phyloP scores from a whole-genome alignment of 2,797 vertebrate genomes.

The Hypotaenidia philippensis region DNA sequence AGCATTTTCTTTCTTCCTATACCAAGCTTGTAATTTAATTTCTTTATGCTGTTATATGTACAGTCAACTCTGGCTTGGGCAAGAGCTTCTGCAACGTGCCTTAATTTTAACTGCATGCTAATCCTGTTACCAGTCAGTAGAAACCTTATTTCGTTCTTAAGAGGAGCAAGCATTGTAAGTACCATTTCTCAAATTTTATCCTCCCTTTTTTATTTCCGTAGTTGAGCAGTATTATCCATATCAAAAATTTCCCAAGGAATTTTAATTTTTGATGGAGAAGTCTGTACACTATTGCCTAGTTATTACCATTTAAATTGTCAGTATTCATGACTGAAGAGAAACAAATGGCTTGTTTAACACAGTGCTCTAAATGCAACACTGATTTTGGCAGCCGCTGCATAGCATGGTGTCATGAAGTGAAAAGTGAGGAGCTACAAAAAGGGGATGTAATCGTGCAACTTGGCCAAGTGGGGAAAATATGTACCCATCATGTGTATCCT shows the following conservation, averaged over 20 bases:
- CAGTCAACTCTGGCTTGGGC: slow-evolving; percentile 86
- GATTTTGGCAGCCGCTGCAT: slow-evolving; percentile 29
- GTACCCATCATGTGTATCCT: neutral
- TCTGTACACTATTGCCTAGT: slow-evolving; percentile 30
- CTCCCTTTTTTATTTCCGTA: slow-evolving; percentile 15
- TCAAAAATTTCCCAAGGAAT: slow-evolving; percentile 52
- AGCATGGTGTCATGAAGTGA: slow-evolving; percentile 44
- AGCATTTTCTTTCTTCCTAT: neutral
- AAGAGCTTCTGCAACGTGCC: slow-evolving; percentile 83
- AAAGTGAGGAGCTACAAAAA: slow-evolving; percentile 36
- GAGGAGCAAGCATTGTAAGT: slow-evolving; percentile 82
- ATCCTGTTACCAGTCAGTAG: slow-evolving; percentile 85
- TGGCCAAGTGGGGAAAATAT: slow-evolving; percentile 23
- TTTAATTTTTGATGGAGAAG: slow-evolving; percentile 49
- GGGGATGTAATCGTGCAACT: neutral
- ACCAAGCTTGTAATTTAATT: slow-evolving; percentile 28
- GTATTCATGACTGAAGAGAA: slow-evolving; percentile 47
- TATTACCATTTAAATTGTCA: slow-evolving; percentile 63
- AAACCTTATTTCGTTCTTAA: slow-evolving; percentile 83
- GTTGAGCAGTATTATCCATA: slow-evolving; percentile 18
- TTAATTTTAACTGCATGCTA: slow-evolving; percentile 87
- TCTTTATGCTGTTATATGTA: slow-evolving; percentile 54
- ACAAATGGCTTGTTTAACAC: slow-evolving; percentile 58
- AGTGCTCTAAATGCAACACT: slow-evolving; percentile 25
- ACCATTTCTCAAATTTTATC: slow-evolving; percentile 45